Conservation (phyloP, 2,888 invertebrate species). For the Lasioglossum leucozonium region DNA sequence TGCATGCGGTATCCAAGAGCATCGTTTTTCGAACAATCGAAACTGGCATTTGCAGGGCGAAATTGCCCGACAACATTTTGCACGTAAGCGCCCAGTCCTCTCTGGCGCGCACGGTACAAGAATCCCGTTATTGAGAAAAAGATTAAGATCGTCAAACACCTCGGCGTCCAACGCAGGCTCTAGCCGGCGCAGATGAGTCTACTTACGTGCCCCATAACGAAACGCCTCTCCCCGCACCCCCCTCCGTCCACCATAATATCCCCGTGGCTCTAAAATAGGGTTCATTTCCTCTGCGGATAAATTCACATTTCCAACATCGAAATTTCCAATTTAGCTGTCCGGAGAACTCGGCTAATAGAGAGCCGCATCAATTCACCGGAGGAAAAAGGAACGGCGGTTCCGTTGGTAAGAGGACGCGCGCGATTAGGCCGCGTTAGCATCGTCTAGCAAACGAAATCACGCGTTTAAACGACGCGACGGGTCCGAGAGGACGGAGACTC, state of each 20-base stretch:
- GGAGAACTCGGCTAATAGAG: not conserved
- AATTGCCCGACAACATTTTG: not conserved
- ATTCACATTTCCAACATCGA: not conserved
- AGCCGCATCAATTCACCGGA: not conserved
- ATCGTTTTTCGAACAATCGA: not conserved
- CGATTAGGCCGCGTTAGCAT: conserved; percentile 55
- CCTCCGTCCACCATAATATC: not conserved
- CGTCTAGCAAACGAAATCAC: conserved; percentile 56
- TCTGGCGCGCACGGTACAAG: not conserved
- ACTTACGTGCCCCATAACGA: not conserved
- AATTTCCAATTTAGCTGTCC: conserved; percentile 5
- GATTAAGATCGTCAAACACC: conserved; percentile 6
- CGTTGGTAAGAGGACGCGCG: not conserved
- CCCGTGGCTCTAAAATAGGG: conserved; percentile 3
- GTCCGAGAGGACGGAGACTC: conserved; percentile 44
- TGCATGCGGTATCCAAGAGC: no score
- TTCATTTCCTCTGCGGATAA: conserved; percentile 2
- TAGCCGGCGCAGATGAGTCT: conserved; percentile 14
- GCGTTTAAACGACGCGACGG: conserved; percentile 40
- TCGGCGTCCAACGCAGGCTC: conserved; percentile 5
- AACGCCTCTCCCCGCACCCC: not conserved
- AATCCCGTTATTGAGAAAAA: conserved; percentile 9
- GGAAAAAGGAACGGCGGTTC: not conserved
- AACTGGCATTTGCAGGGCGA: not conserved
- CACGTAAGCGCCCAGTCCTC: not conserved